Evolutionary conservation across 2,888 invertebrate genomes (phyloP).

Genomic region (Argyra leucocephala): DNA sequence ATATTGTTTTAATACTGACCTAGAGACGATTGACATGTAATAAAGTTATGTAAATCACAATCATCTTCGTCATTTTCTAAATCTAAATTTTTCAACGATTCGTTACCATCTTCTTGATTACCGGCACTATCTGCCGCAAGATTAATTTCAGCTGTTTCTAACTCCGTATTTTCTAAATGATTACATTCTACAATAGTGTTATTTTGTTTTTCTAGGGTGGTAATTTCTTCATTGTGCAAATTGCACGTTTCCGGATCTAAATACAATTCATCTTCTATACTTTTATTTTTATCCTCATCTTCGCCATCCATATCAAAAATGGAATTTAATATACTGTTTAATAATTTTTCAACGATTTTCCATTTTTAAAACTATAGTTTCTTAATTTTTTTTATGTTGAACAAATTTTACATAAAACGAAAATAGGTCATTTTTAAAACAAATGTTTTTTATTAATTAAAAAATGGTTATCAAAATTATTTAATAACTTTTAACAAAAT

Average conservation of each 20-base stretch:
- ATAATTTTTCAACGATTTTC: background rate
- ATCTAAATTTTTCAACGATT: background rate
- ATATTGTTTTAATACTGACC: background rate
- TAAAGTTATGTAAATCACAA: background rate
- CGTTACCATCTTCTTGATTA: background rate
- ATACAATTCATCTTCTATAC: background rate
- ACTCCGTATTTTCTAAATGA: background rate
- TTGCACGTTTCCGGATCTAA: background rate
- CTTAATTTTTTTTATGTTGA: background rate
- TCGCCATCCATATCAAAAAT: background rate
- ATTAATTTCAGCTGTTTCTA: background rate
- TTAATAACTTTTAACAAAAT: background rate
- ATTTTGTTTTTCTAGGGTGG: background rate
- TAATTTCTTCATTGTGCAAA: background rate
- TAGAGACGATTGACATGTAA: conserved; percentile 1
- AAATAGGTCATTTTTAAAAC: background rate
- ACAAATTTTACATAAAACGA: background rate
- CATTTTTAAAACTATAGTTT: background rate
- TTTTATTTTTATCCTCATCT: conserved; percentile 1
- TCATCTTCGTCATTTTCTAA: background rate
- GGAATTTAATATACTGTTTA: background rate
- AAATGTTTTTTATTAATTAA: background rate
- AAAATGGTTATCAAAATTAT: background rate
- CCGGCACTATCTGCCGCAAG: background rate
- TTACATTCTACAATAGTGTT: background rate